These are phyloP conservation scores for Megaustenia siamemsis DNA, from an alignment of 2,888 invertebrate species.

Conservation along the genomic window DNA sequence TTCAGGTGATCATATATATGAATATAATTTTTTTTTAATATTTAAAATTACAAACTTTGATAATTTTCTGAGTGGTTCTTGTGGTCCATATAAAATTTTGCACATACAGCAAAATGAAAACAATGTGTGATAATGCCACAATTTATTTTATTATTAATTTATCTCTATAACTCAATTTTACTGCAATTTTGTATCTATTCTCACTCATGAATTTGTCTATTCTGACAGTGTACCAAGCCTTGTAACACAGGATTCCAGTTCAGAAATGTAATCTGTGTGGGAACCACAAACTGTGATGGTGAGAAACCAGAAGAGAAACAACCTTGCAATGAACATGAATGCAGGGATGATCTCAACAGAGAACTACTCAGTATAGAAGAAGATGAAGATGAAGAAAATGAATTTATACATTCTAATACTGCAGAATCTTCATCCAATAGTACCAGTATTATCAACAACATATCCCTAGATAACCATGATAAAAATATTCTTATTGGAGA, in stretches of 20 bases:
- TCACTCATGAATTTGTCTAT: background rate
- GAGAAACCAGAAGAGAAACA: slow-evolving; percentile 65
- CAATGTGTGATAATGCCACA: background rate
- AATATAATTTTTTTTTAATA: too few relatives aligned
- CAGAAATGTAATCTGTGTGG: slow-evolving; percentile 77
- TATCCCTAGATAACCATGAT: slow-evolving; percentile 1
- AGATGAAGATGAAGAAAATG: background rate
- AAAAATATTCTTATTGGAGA: slow-evolving; percentile 33
- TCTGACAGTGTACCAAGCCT: slow-evolving; percentile 74
- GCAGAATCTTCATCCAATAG: background rate
- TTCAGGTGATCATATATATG: too few relatives aligned
- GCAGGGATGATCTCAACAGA: slow-evolving; percentile 53
- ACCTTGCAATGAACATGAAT: slow-evolving; percentile 62
- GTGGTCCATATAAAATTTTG: too few relatives aligned
- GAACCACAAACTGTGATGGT: slow-evolving; percentile 67
- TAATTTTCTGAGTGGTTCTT: too few relatives aligned
- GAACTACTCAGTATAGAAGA: slow-evolving; percentile 34
- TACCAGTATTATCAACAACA: slow-evolving; percentile 28
- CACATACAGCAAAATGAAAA: background rate
- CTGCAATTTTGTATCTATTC: background rate
- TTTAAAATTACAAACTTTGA: too few relatives aligned
- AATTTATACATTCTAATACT: background rate
- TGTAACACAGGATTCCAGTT: slow-evolving; percentile 80
- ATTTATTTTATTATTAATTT: background rate
- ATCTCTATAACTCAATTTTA: background rate